phyloP scores from a whole-genome alignment of 1,140 invertebrate genomes.

The Zophobas atratus region DNA sequence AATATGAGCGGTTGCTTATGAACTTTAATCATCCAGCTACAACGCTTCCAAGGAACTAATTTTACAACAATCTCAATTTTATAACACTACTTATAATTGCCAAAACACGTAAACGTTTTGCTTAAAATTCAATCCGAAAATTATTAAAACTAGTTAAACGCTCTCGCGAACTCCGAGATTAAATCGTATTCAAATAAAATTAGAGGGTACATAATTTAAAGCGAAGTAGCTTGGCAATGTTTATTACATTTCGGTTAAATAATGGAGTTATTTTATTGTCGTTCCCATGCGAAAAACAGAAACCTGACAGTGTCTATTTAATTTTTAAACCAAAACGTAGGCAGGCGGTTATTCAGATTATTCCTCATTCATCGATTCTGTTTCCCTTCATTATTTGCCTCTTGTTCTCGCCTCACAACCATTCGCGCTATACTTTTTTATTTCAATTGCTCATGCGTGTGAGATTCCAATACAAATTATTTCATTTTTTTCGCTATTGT shows the following conservation, averaged over 20 bases:
- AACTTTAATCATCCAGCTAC: slow-evolving; percentile 31
- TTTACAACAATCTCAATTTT: slow-evolving; percentile 24
- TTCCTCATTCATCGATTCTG: neutral
- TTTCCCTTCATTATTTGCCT: neutral
- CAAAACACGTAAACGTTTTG: neutral
- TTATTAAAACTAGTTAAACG: slow-evolving; percentile 21
- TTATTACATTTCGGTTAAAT: slow-evolving; percentile 6
- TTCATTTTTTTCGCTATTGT: no score
- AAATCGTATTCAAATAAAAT: slow-evolving; percentile 39
- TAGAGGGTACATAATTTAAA: slow-evolving; percentile 40
- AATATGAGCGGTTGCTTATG: slow-evolving; percentile 35
- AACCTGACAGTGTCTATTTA: slow-evolving; percentile 10
- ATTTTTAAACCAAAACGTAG: neutral
- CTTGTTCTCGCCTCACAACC: neutral
- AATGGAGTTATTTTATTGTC: slow-evolving; percentile 11
- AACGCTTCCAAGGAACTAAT: slow-evolving; percentile 23
- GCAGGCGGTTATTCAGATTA: neutral
- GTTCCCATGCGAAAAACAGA: slow-evolving; percentile 16
- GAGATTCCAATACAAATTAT: neutral
- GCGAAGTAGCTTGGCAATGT: slow-evolving; percentile 5
- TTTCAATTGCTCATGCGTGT: neutral
- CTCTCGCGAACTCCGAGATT: neutral
- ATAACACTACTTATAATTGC: neutral
- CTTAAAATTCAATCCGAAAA: neutral
- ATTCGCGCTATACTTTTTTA: neutral